phyloP scores from a whole-genome alignment of 2,888 invertebrate species.

The Plutella xylostella region DNA sequence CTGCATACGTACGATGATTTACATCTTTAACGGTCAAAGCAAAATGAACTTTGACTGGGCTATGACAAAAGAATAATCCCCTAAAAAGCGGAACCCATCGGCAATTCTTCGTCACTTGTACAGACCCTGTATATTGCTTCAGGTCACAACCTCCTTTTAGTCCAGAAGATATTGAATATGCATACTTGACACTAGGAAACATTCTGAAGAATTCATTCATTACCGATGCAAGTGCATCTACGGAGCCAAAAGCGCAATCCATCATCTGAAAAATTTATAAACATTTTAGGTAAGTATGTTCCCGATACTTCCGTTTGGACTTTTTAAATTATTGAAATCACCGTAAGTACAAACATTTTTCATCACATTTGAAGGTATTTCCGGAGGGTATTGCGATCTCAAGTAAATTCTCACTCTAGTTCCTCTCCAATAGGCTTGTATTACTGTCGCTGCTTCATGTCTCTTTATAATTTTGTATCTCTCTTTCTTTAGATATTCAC shows the following conservation, averaged over 20 bases:
- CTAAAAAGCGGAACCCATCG: slow-evolving; percentile 56
- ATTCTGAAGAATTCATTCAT: slow-evolving; percentile 54
- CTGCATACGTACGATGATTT: slow-evolving; percentile 30
- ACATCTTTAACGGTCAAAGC: slow-evolving; percentile 35
- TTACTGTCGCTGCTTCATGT: slow-evolving; percentile 44
- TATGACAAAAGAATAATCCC: slow-evolving; percentile 48
- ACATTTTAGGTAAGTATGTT: not conserved
- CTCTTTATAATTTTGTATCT: slow-evolving; percentile 35
- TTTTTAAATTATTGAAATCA: too few species aligned
- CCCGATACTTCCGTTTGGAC: not conserved
- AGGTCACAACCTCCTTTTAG: slow-evolving; percentile 38
- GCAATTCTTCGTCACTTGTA: slow-evolving; percentile 31
- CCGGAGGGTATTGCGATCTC: slow-evolving; percentile 27
- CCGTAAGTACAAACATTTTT: not conserved
- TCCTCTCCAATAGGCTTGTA: slow-evolving; percentile 54
- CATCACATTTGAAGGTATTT: slow-evolving; percentile 34
- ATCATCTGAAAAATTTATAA: slow-evolving; percentile 31
- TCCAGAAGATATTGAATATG: slow-evolving; percentile 49
- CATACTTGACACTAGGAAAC: slow-evolving; percentile 40
- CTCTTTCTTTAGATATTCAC: slow-evolving; percentile 41
- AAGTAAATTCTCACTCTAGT: slow-evolving; percentile 42
- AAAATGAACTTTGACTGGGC: slow-evolving; percentile 45
- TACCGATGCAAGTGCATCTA: slow-evolving; percentile 38
- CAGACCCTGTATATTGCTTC: slow-evolving; percentile 32
- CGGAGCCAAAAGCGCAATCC: slow-evolving; percentile 44